Evolutionary conservation across 2,888 invertebrate genomes (phyloP).

Genomic region (Lycophotia porphyrea): DNA sequence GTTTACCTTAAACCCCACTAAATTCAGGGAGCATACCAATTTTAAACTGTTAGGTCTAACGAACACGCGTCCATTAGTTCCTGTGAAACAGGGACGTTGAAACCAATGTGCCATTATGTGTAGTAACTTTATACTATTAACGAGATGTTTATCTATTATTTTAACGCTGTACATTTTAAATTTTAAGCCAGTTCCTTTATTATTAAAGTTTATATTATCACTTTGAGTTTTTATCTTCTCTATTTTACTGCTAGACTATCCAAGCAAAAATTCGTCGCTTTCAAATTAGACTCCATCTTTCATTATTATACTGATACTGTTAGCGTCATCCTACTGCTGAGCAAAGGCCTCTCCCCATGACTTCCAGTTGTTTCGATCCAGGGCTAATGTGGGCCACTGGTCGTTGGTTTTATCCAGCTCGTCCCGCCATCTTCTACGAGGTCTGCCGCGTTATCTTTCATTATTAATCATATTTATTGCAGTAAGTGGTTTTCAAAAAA

Average conservation of each 20-base stretch:
- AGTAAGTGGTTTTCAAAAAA: neutral
- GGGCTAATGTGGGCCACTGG: too few relatives aligned
- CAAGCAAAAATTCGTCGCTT: neutral
- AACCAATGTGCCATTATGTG: slow-evolving; percentile 29
- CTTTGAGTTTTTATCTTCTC: neutral
- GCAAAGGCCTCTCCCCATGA: too few relatives aligned
- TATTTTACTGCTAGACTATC: neutral
- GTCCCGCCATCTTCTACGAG: too few relatives aligned
- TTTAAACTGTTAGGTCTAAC: slow-evolving; percentile 58
- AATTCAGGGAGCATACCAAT: slow-evolving; percentile 25
- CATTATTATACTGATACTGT: too few relatives aligned
- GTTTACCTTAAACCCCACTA: neutral
- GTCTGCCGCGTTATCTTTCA: too few relatives aligned
- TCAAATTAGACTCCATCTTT: neutral
- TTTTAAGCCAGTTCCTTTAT: neutral
- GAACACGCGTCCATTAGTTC: slow-evolving; percentile 59
- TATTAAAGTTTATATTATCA: neutral
- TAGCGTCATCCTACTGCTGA: too few relatives aligned
- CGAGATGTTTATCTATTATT: slow-evolving; percentile 12
- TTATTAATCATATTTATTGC: neutral
- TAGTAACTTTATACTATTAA: slow-evolving; percentile 27
- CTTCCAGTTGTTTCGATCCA: too few relatives aligned
- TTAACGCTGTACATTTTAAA: neutral
- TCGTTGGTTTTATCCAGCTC: too few relatives aligned
- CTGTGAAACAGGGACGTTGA: slow-evolving; percentile 37